These are phyloP conservation scores for Drosophila infuscata DNA, from an alignment of 2,888 invertebrate species.

Conservation along the genomic window DNA sequence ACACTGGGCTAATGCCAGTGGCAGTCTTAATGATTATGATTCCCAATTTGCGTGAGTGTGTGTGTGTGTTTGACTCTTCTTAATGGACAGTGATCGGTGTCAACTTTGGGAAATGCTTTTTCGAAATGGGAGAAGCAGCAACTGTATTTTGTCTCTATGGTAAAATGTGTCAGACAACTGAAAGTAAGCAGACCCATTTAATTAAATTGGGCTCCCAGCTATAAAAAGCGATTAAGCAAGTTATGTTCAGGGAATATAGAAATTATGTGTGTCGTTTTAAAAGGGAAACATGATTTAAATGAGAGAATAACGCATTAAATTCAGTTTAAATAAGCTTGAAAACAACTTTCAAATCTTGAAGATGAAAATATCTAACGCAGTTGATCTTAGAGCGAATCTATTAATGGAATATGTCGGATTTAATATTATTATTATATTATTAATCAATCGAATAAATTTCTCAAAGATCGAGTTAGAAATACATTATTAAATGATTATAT, in stretches of 20 bases:
- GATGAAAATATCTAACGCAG: accelerated
- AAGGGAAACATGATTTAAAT: neutral
- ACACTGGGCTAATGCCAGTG: conserved; percentile 72
- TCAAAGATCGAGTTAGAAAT: neutral
- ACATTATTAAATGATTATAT: too few relatives aligned
- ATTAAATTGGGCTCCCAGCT: neutral
- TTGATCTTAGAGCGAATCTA: neutral
- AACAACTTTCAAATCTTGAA: neutral
- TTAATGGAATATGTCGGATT: neutral
- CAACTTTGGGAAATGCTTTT: conserved; percentile 44
- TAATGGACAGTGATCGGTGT: conserved; percentile 54
- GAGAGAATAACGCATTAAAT: neutral
- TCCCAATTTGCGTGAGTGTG: conserved; percentile 47
- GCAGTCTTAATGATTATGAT: conserved; percentile 70
- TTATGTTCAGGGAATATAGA: neutral
- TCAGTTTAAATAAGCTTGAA: neutral
- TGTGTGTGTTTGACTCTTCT: conserved; percentile 36
- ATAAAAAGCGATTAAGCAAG: conserved; percentile 14
- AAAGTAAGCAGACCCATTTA: conserved; percentile 26
- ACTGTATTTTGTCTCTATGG: conserved; percentile 41
- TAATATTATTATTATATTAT: neutral
- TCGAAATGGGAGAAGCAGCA: conserved; percentile 32
- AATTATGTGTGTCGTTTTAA: neutral
- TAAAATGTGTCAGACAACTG: conserved; percentile 45
- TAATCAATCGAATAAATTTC: neutral